Percentiles rank a stretch among this genome's conserved stretches.
phyloP scores from a whole-genome alignment of 2,113 vertebrate genomes.

The Probosciger aterrimus region DNA sequence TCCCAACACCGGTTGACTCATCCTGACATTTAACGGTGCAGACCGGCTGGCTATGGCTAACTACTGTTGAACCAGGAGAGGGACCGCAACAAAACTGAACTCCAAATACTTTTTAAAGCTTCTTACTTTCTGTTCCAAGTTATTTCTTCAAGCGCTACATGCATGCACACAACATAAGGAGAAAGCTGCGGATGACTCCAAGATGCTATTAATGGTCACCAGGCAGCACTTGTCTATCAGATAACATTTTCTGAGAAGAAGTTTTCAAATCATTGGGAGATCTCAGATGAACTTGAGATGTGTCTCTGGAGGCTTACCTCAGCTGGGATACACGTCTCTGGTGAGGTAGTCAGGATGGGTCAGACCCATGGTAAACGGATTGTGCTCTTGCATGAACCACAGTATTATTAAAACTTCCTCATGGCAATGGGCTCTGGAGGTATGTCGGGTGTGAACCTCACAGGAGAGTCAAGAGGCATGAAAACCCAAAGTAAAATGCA shows the following conservation, averaged over 20 bases:
- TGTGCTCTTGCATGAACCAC: neutral
- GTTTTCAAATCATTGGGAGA: neutral
- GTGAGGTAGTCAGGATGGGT: neutral
- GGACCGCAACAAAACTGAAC: neutral
- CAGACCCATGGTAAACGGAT: neutral
- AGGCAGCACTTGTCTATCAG: neutral
- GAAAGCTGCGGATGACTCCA: neutral
- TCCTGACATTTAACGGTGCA: neutral
- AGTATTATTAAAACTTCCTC: neutral
- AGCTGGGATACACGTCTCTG: neutral
- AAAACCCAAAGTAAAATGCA: neutral
- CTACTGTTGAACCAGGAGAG: neutral
- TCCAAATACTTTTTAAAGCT: neutral
- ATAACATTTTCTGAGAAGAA: neutral
- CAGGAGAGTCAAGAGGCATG: neutral
- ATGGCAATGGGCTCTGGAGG: neutral
- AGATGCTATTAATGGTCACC: neutral
- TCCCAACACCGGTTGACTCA: constrained; percentile 48
- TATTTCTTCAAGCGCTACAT: neutral
- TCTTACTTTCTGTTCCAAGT: neutral
- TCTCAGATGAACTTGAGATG: neutral
- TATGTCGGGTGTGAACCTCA: neutral
- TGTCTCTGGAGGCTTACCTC: neutral
- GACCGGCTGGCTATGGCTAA: neutral
- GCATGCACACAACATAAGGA: accelerated